Evolutionary conservation across 2,888 invertebrate genomes (phyloP).

Genomic region (Ichneumoninae sp.): DNA sequence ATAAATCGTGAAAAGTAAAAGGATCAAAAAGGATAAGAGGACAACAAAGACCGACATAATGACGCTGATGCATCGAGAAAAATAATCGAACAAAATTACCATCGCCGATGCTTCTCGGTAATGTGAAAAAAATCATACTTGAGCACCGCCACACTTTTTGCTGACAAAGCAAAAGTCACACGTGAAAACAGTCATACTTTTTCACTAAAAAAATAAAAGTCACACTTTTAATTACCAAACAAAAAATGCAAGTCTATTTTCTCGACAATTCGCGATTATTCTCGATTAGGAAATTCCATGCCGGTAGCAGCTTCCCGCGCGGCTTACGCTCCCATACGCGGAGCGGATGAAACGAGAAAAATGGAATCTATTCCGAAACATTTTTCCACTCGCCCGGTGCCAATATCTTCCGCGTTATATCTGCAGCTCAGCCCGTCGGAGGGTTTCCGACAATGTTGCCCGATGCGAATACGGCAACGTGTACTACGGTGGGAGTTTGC

Average conservation of each 20-base stretch:
- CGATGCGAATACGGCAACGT: neutral
- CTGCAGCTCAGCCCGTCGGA: neutral
- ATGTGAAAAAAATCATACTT: neutral
- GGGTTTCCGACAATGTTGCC: neutral
- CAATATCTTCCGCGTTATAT: neutral
- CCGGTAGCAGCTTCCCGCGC: neutral
- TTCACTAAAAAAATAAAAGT: no score
- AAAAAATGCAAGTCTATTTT: neutral
- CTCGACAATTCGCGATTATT: neutral
- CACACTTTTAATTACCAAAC: neutral
- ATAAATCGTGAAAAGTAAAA: no score
- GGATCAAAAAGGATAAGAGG: no score
- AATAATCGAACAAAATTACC: neutral
- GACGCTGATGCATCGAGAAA: constrained; percentile 8
- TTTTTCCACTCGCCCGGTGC: neutral
- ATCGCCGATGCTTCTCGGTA: no score
- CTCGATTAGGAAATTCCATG: neutral
- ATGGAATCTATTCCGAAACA: neutral
- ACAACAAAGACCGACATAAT: neutral
- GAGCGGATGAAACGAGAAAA: neutral
- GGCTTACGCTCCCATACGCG: neutral
- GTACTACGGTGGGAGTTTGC: neutral
- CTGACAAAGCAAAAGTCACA: neutral
- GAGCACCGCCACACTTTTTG: no score
- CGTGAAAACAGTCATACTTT: no score